phyloP scores from a whole-genome alignment of 2,797 vertebrate genomes.

The Peromyscus nudipes region DNA sequence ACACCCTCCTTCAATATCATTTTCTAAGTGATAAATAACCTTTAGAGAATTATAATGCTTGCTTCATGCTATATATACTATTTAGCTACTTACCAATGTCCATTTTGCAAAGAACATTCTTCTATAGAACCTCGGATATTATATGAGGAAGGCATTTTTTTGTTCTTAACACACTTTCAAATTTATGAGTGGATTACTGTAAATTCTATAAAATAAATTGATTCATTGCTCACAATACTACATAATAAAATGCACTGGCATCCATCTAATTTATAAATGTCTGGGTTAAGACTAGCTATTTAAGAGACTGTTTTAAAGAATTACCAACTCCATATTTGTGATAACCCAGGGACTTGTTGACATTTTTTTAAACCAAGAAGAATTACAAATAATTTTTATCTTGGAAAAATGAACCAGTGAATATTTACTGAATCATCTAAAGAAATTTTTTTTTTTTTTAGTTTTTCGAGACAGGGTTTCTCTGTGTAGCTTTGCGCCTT shows the following conservation, averaged over 20 bases:
- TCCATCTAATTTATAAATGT: constrained; percentile 82
- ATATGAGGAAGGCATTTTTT: constrained; percentile 31
- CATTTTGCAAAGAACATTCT: constrained; percentile 15
- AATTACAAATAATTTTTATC: constrained; percentile 75
- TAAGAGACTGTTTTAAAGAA: constrained; percentile 79
- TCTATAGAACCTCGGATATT: not conserved
- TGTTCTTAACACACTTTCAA: constrained; percentile 43
- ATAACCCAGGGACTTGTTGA: constrained; percentile 63
- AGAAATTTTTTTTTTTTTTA: too few relatives aligned
- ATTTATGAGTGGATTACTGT: constrained; percentile 55
- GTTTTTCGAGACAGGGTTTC: too few relatives aligned
- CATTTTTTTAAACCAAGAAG: constrained; percentile 73
- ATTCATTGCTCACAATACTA: constrained; percentile 75
- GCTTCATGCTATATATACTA: not conserved
- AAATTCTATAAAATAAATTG: constrained; percentile 74
- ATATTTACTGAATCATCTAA: constrained; percentile 61
- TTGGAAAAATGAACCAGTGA: constrained; percentile 58
- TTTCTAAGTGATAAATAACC: constrained; percentile 32
- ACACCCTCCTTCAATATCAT: constrained; percentile 41
- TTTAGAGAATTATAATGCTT: constrained; percentile 12
- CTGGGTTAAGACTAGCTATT: constrained; percentile 76
- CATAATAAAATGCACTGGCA: constrained; percentile 64
- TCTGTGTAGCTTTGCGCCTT: too few relatives aligned
- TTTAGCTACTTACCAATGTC: constrained; percentile 8
- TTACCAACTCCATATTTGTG: constrained; percentile 80